Evolutionary conservation across 2,888 invertebrate species (phyloP).

Genomic region (Cryptus armator): DNA sequence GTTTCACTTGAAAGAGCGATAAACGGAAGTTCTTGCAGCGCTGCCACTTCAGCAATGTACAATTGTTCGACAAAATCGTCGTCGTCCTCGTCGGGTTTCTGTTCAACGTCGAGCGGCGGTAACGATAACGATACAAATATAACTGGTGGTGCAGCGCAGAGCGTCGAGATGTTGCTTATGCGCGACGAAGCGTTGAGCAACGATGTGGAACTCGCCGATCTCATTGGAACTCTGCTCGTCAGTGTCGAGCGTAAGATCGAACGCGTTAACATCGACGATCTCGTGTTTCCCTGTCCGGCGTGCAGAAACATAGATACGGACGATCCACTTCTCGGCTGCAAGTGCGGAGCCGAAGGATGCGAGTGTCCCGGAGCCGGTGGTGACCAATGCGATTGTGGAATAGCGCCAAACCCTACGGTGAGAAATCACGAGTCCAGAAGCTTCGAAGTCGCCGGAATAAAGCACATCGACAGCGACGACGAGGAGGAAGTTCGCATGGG

Average conservation of each 20-base stretch:
- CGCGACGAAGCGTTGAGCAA: slow-evolving; percentile 78
- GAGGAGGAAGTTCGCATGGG: slow-evolving; percentile 87
- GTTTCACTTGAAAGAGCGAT: slow-evolving; percentile 77
- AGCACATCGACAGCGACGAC: slow-evolving; percentile 91
- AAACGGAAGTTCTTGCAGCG: slow-evolving; percentile 62
- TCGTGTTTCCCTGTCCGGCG: slow-evolving; percentile 88
- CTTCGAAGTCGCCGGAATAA: slow-evolving; percentile 90
- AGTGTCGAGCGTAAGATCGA: slow-evolving; percentile 90
- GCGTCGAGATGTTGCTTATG: slow-evolving; percentile 67
- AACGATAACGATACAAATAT: slow-evolving; percentile 39
- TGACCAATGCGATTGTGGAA: slow-evolving; percentile 78
- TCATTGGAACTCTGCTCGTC: slow-evolving; percentile 89
- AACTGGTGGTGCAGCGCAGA: slow-evolving; percentile 17
- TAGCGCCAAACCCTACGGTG: slow-evolving; percentile 77
- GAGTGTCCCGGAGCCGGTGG: slow-evolving; percentile 74
- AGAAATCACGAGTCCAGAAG: slow-evolving; percentile 82
- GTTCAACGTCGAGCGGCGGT: slow-evolving; percentile 44
- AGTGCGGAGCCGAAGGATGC: slow-evolving; percentile 80
- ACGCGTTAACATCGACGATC: slow-evolving; percentile 89
- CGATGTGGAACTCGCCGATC: slow-evolving; percentile 87
- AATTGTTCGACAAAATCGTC: slow-evolving; percentile 62
- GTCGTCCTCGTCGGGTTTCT: slow-evolving; percentile 60
- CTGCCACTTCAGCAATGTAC: slow-evolving; percentile 53
- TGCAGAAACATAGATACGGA: slow-evolving; percentile 84
- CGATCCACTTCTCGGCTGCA: slow-evolving; percentile 83